Evolutionary conservation across 2,888 invertebrate genomes (phyloP).

Genomic region (Catotricha subobsoleta): DNA sequence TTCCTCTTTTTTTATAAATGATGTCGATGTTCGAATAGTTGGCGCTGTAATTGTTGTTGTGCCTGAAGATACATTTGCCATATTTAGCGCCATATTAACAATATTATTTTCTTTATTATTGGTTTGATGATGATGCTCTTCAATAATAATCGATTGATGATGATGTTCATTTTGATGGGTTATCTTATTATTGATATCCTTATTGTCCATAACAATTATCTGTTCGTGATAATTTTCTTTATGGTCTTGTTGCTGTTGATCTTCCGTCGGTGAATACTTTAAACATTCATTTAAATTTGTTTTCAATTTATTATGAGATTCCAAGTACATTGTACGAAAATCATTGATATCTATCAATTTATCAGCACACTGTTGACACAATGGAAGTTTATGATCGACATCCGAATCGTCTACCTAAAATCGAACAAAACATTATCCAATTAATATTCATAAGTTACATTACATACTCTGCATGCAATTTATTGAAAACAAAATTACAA

Average conservation of each 20-base stretch:
- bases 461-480: neutral
- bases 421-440: neutral
- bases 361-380: slow-evolving; percentile 3
- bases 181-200: too few species aligned
- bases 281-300: slow-evolving; percentile 4
- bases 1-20: slow-evolving; percentile 1
- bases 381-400: slow-evolving; percentile 1
- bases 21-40: neutral
- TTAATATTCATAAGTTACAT: neutral
- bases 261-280: slow-evolving; percentile 2
- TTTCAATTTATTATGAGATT: slow-evolving; percentile 5
- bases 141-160: neutral
- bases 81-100: slow-evolving; percentile 3
- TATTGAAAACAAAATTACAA: neutral
- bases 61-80: neutral
- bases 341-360: slow-evolving; percentile 4
- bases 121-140: slow-evolving; percentile 3
- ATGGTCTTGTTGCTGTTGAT: slow-evolving; percentile 3
- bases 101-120: slow-evolving; percentile 4
- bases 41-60: neutral
- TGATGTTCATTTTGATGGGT: too few species aligned
- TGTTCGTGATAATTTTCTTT: slow-evolving; percentile 4
- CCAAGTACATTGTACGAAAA: slow-evolving; percentile 5
- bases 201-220: too few species aligned
- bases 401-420: slow-evolving; percentile 4